A percentile compares a stretch with the other conserved stretches of the same genome.
Conservation (phyloP, 1,140 invertebrate species). For the Hormaphis cornu region DNA sequence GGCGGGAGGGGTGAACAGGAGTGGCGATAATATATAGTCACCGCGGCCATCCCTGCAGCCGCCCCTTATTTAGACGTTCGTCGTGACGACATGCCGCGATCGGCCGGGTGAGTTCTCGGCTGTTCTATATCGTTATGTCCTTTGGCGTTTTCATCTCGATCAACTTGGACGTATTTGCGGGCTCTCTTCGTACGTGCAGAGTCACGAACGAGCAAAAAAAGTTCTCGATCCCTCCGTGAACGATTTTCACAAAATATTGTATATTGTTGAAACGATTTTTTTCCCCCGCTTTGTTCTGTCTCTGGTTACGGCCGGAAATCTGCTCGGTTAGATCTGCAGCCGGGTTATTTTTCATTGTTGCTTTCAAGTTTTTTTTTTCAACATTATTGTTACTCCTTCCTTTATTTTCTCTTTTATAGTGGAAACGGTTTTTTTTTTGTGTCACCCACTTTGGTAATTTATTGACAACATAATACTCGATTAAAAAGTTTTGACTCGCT, state of each 20-base stretch:
- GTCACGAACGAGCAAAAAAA: not conserved
- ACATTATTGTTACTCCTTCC: not conserved
- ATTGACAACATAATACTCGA: slow-evolving; percentile 2
- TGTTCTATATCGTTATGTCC: not conserved
- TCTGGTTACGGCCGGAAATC: no score
- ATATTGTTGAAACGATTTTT: no score
- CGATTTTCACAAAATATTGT: no score
- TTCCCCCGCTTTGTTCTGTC: no score
- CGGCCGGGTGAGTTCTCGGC: not conserved
- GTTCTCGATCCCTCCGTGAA: not conserved
- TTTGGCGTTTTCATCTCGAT: slow-evolving; percentile 4
- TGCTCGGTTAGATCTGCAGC: not conserved
- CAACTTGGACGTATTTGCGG: not conserved
- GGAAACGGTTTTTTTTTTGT: not conserved
- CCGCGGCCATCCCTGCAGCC: no score
- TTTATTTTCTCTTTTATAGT: not conserved
- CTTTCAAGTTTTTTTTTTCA: not conserved
- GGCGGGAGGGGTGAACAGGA: no score
- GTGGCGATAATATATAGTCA: not conserved
- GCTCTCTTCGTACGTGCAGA: not conserved
- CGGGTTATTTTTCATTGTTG: not conserved
- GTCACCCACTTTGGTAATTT: not conserved
- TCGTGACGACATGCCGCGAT: not conserved
- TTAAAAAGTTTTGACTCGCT: slow-evolving; percentile 5
- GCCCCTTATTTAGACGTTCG: not conserved